Evolutionary conservation across 37 sponge, comb jelly and placozoan species (phyloP).

Genomic region (Tethya wilhelma): DNA sequence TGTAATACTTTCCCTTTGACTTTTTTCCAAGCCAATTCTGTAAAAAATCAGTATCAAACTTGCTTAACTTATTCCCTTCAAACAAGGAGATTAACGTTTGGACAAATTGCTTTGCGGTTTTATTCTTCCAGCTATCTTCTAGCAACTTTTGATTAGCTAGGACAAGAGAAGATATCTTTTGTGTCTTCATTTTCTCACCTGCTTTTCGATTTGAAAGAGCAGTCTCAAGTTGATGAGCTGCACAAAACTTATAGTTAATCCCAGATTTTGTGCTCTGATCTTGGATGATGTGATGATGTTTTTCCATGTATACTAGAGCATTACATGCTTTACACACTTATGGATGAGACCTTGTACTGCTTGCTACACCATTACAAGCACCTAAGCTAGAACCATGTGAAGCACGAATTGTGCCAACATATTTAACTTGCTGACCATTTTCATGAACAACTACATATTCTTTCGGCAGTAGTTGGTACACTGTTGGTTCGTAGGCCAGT

Average conservation of each 20-base stretch:
- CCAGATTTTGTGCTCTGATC: too few species aligned
- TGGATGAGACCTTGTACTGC: not conserved
- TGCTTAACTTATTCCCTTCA: not conserved
- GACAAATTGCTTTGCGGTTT: not conserved
- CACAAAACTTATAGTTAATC: not conserved
- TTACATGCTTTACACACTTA: not conserved
- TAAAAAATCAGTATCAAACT: conserved; percentile 17
- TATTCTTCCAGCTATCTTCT: conserved; percentile 11
- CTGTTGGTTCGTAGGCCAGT: not conserved
- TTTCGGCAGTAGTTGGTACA: not conserved
- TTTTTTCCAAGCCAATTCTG: conserved; percentile 28
- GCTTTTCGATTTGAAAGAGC: not conserved
- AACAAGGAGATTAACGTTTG: not conserved
- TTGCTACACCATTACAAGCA: not conserved
- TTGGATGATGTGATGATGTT: too few species aligned
- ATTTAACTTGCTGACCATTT: not conserved
- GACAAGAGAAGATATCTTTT: not conserved
- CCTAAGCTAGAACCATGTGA: not conserved
- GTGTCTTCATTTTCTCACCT: not conserved
- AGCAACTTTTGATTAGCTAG: not conserved
- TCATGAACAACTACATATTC: not conserved
- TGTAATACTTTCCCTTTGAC: not conserved
- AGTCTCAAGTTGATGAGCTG: not conserved
- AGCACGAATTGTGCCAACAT: not conserved
- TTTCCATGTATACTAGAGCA: not conserved